Evolutionary conservation across 2,888 invertebrate species (phyloP), one percentile per base, ranked within the genome.

Genomic region (Apotomis betuletana): DNA sequence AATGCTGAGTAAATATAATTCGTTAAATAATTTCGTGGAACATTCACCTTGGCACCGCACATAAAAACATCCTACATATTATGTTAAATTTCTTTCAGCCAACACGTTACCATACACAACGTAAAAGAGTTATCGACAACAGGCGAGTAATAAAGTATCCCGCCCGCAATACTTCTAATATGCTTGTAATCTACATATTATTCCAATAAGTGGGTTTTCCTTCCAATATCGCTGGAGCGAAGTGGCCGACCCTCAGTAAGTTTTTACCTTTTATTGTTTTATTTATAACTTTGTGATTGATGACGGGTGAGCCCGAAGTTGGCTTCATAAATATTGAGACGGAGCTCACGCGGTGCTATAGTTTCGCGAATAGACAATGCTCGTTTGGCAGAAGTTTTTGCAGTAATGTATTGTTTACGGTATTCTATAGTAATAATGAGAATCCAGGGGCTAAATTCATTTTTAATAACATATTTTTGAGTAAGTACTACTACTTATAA

Each of bases 201-300:
- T 93, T 91, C 90, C 91, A 91, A 92, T 93, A 93, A 92, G 91
- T 90, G 89, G 87, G 87, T 88, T 89, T 90, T 87, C 87, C 84
- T 82, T 82, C 83, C 90, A 88, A 91, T 92, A 92, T 91, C 87
- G 90, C 87, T 81, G 83, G 86, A 86, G 88, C 81, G 80, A 82
- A 87, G 86, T 85, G 78, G 85, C 86, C 85, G 86, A 90, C 91
- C 90, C 91, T 89, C 85, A 77, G 85, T 88, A 89, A 91, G 87
- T 91, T 92, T 89, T 90, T 89, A 92, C 92, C 92, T 92, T 92
- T 93, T 92, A 92, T 93, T 93, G 92, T 92, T 93, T 92, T 93
- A 93, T 93, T 92, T 93, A 93, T 92, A 93, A 93, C 91, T 93
- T 92, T 90, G 90, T 92, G 93, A 93, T 93, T 93, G 93, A 93